A percentile compares a stretch with the other conserved stretches of the same genome.
phyloP scores from a whole-genome alignment of 2,113 vertebrate genomes.

The Gambusia holbrooki region DNA sequence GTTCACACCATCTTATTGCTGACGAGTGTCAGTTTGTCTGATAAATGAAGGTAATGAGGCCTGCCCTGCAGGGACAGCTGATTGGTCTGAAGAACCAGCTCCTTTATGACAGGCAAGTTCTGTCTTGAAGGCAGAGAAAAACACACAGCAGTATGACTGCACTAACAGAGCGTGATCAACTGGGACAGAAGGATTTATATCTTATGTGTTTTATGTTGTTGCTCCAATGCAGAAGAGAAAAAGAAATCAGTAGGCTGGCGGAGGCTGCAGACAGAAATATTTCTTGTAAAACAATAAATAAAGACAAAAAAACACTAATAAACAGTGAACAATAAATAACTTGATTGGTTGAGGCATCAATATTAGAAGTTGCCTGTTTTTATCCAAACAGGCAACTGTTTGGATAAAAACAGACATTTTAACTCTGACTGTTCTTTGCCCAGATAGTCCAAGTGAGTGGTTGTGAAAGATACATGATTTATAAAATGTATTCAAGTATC shows the following conservation, averaged over 20 bases:
- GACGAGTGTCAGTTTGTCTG: slow-evolving; percentile 29
- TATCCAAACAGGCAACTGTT: too few species aligned
- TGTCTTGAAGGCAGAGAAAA: slow-evolving; percentile 41
- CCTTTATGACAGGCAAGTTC: slow-evolving; percentile 46
- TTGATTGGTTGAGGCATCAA: background rate
- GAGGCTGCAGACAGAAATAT: background rate
- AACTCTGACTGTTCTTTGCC: too few species aligned
- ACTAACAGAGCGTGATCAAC: background rate
- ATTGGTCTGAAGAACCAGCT: slow-evolving; percentile 46
- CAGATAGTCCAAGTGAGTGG: too few species aligned
- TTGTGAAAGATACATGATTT: too few species aligned
- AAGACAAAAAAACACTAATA: background rate
- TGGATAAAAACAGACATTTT: too few species aligned
- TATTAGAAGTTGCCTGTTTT: background rate
- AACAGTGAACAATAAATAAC: background rate
- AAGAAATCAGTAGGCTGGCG: background rate
- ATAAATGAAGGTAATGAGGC: slow-evolving; percentile 29
- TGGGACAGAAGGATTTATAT: background rate
- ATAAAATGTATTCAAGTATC: too few species aligned
- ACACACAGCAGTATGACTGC: slow-evolving; percentile 26
- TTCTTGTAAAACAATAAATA: background rate
- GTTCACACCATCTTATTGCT: slow-evolving; percentile 17
- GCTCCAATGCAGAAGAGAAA: background rate
- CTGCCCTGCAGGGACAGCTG: slow-evolving; percentile 36
- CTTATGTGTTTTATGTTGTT: background rate